These are phyloP conservation scores for Hirtodrosophila confusa DNA, from an alignment of 2,888 invertebrate genomes.

Conservation along the genomic window DNA sequence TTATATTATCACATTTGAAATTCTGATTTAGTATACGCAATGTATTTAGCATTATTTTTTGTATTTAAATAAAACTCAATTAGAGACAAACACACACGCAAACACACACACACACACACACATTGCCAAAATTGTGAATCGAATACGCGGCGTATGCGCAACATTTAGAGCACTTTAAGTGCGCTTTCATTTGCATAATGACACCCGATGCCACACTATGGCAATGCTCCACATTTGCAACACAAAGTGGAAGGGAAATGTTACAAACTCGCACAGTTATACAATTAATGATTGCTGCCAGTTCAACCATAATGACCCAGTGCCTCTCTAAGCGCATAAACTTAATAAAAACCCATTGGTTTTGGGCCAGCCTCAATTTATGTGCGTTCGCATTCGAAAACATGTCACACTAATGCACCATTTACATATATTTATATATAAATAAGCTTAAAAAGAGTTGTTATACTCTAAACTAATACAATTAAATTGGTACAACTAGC, in stretches of 20 bases:
- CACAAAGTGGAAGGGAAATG: too few species aligned
- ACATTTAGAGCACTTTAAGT: conserved; percentile 48
- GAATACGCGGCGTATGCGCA: conserved; percentile 31
- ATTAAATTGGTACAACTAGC: too few species aligned
- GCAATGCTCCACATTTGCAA: conserved; percentile 2
- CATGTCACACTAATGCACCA: neutral
- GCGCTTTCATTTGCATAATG: conserved; percentile 49
- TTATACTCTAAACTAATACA: too few species aligned
- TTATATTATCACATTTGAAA: too few species aligned
- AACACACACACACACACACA: neutral
- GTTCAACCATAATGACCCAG: neutral
- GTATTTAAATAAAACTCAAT: neutral
- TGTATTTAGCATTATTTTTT: neutral
- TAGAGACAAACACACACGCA: conserved; percentile 1
- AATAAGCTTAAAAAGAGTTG: too few species aligned
- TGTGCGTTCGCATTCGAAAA: neutral
- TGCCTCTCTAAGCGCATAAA: neutral
- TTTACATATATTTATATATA: too few species aligned
- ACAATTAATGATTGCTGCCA: conserved; percentile 1
- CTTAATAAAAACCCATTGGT: conserved; percentile 9
- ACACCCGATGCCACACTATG: neutral
- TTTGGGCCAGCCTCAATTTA: neutral
- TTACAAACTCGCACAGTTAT: too few species aligned
- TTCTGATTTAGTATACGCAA: neutral
- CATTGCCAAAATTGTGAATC: neutral